Evolutionary conservation across 2,888 invertebrate genomes (phyloP), one percentile per base, ranked within the genome.

Genomic region (Lamellibrachia columna): DNA sequence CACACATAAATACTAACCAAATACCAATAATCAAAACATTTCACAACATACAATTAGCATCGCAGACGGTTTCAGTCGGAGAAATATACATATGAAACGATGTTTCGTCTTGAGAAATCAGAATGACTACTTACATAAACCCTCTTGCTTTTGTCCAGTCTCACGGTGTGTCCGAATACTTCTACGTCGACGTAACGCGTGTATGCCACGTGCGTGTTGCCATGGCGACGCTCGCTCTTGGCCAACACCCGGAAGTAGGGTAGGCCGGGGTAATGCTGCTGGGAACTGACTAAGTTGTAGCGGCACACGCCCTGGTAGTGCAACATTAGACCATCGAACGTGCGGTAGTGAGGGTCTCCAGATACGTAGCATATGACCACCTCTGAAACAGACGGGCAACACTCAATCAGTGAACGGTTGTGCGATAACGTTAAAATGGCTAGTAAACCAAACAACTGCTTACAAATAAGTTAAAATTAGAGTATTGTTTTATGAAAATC

Each of bases 241-340:
- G 91, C 58, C 11, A 53, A 55, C 53, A 91, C 58, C 40, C 40
- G 40, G 58, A 91, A 91, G 91, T 91, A 55, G 40, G 53, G 55
- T 11, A 91, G 91, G 6, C 3, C 53, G 53, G 55, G 91, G 55
- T 53, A 91, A 11, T 9, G 53, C 58, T 15, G 52, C 58, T 55
- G 58, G 3, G 91, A 28, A 40, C 55, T 53, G 53, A 53, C 91
- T 58, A 91, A 53, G n/a, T 91, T 53, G 91, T 91, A 91, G 53
- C 55, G 53, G n/a, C 91, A 91, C 91, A 91, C 58, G 15, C 91
- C 91, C 58, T 91, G 91, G 53, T 55, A 91, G 91, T 91, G 91
- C 53, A 91, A 22, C 53, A 4, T 53, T 28, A 55, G 55, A 58
- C 91, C 91, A 58, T 91, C 91, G 58, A 91, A 91, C 9, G 91